Evolutionary conservation across 2,888 invertebrate species (phyloP), one percentile per base, ranked within the genome.

Genomic region (Odontomyia ornata): DNA sequence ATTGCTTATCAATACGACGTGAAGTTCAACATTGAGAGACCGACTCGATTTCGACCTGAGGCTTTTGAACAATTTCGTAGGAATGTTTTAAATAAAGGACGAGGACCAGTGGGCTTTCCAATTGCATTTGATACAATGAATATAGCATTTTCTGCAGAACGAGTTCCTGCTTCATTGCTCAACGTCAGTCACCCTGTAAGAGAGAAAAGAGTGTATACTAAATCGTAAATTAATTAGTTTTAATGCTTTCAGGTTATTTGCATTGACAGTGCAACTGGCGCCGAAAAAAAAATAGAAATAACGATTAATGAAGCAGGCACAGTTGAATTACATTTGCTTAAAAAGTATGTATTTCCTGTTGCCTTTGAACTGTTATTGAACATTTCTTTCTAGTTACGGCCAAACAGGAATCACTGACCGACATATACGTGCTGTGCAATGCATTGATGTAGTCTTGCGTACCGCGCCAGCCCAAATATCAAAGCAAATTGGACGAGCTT

Each of bases 1-100:
- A 81, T 80, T 0, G 88, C 89, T 83, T 86, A 89, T 82, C 97
- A 98, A 82, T 98, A 98, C 84, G 98, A 98, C 82, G 93, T 96
- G 0, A 88, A 86, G 0, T 89, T 94, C 46, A 87, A 84, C 0
- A 94, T 94, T 0, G 93, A 93, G 18, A 90, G 85, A 60, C 93
- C 94, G 0, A 93, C 91, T 81, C 91, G 89, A 81, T 86, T 91
- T 80, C 82, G 91, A 75, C 86, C 91, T 0, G 71, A 79, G 0
- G 90, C 89, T 0, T 90, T 90, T 79, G 83, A 85, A 1, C 79
- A 79, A 1, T 86, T 86, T 2, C 85, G 87, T 5, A 36, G 79
- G 0, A 81, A 83, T 43, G 76, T 79, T 71, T 28, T 36, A 9
- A 27, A 82, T 76, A 89, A 89, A 43, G 18, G 27, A 21, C 9